A percentile compares a stretch with the other conserved stretches of the same genome.
phyloP scores from a whole-genome alignment of 1,140 invertebrate species.

The Aphis craccivora region DNA sequence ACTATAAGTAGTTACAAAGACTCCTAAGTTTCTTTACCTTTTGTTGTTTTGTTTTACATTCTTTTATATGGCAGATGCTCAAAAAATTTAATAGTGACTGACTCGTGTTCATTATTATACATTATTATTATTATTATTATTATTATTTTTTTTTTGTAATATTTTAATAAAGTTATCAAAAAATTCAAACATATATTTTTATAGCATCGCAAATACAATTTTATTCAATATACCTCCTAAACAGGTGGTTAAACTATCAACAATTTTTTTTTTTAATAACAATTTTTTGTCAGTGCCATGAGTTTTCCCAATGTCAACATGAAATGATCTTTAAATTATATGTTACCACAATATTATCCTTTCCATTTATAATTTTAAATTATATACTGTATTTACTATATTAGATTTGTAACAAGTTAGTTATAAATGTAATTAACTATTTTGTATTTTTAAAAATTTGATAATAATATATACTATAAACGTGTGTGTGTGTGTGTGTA shows the following conservation, averaged over 20 bases:
- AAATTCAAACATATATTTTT: slow-evolving; percentile 33
- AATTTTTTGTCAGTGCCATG: slow-evolving; percentile 35
- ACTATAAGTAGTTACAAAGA: slow-evolving; percentile 33
- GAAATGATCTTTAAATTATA: slow-evolving; percentile 11
- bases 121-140: neutral
- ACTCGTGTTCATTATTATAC: slow-evolving; percentile 43
- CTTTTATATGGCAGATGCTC: slow-evolving; percentile 49
- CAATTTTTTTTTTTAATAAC: neutral
- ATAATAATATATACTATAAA: neutral
- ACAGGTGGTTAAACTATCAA: neutral
- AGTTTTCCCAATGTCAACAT: neutral
- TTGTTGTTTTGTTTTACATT: slow-evolving; percentile 33
- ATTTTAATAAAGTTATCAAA: slow-evolving; percentile 1
- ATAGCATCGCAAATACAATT: neutral
- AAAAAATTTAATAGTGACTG: slow-evolving; percentile 56
- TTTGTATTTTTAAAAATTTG: slow-evolving; percentile 30
- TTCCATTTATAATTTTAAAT: slow-evolving; percentile 19
- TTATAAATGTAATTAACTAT: neutral
- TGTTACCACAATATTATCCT: slow-evolving; percentile 42
- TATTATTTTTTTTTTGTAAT: neutral
- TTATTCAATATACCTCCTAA: neutral
- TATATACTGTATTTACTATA: slow-evolving; percentile 7
- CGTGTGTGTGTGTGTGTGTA: neutral
- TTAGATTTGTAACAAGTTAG: neutral
- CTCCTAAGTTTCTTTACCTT: slow-evolving; percentile 14